Conservation (phyloP, 2,888 invertebrate genomes). For the Trissoscelio sp. region DNA sequence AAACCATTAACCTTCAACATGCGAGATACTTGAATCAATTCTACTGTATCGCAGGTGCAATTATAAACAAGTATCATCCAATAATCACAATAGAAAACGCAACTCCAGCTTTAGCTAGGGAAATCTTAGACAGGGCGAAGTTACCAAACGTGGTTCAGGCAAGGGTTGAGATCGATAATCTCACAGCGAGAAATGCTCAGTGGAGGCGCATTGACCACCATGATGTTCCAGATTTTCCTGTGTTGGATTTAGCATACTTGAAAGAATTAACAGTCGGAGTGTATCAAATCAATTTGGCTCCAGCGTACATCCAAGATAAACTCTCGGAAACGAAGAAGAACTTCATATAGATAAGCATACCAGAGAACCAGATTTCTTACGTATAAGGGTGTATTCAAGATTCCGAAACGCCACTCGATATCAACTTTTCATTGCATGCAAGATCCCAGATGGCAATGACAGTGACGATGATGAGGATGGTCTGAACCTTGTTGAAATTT, state of each 20-base stretch:
- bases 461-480: conserved; percentile 18
- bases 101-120: neutral
- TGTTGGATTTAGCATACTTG: conserved; percentile 37
- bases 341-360: conserved; percentile 45
- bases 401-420: conserved; percentile 40
- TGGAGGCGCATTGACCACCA: conserved; percentile 33
- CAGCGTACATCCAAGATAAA: conserved; percentile 54
- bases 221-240: conserved; percentile 47
- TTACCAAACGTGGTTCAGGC: conserved; percentile 37
- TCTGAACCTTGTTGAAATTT: conserved; percentile 7
- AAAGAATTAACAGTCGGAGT: conserved; percentile 47
- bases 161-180: too few species aligned
- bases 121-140: neutral
- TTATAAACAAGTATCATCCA: conserved; percentile 44
- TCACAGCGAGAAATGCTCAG: too few species aligned
- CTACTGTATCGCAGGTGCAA: conserved; percentile 36
- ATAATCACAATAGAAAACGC: neutral
- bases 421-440: conserved; percentile 36
- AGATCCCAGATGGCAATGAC: conserved; percentile 7
- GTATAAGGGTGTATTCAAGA: conserved; percentile 39
- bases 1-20: conserved; percentile 32
- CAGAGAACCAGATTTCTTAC: too few species aligned
- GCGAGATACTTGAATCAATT: conserved; percentile 4
- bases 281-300: conserved; percentile 53
- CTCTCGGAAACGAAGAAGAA: conserved; percentile 39